Evolutionary conservation across 2,797 vertebrate genomes (phyloP), one percentile per base, ranked within the genome.

Genomic region (Cirrhinus mrigala): DNA sequence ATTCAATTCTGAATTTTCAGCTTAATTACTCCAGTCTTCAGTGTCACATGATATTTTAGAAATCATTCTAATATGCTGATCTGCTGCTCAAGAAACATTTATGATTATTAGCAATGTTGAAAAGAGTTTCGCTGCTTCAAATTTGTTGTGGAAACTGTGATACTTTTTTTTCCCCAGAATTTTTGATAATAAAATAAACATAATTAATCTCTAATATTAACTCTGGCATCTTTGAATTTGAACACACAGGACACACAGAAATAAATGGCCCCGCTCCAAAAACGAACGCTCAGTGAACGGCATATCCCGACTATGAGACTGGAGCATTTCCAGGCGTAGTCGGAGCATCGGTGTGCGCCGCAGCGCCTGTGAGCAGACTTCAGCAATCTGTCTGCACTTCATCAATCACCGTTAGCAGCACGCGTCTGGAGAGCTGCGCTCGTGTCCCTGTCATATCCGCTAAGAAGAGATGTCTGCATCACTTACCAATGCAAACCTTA

Each of bases 321-420:
- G 37, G 75, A 77, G 75, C 37, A 24, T 46, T 76, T 56, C 52
- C 29, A 76, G 52, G 52, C 74, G 29, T 60, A 44, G 76, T 46
- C 56, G 56, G 75, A 78, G 37, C 76, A 78, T 78, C 76, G 22
- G 54, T 27, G 70, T 71, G 69, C 40, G 69, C 8, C 64, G 1
- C 64, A 68, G 64, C 60, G 60, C 66, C 66, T 71, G 40, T 54
- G 27, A 60, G 52, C 79, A 81, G 66, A 70, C 33, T 68, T 70
- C 79, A 81, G 66, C 66, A 73, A 29, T 73, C 68, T 73, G 68
- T 82, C 52, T 82, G 52, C 68, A 71, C 50, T 82, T 82, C 77
- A 79, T 79, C 60, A 48, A 79, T 79, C 77, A 79, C 76, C n/a
- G 56, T 62, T 78, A 78, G 76, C 76, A 78, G 76, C 56, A 62